A percentile compares a stretch with the other conserved stretches of the same genome.
Evolutionary conservation across 1,140 invertebrate species (phyloP).

Genomic region (Procambarus clarkii): DNA sequence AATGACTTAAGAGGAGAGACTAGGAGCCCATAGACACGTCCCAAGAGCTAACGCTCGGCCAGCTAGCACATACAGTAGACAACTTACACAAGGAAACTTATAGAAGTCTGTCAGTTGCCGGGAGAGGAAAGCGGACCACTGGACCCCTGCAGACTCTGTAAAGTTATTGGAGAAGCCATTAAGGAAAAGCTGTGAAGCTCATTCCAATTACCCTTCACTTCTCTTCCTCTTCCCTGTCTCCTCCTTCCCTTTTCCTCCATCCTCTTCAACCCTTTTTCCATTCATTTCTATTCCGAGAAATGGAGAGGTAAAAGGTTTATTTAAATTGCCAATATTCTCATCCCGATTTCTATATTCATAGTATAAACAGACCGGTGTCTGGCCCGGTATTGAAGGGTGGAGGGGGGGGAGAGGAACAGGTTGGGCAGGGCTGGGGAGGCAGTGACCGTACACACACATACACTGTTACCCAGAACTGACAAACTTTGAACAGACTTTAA

Average conservation of each 20-base stretch:
- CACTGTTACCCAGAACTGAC: too few species aligned
- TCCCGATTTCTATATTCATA: too few species aligned
- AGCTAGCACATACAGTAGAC: background rate
- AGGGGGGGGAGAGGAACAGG: too few species aligned
- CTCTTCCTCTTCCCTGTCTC: background rate
- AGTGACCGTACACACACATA: too few species aligned
- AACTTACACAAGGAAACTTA: background rate
- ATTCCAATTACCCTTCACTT: background rate
- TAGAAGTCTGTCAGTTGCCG: background rate
- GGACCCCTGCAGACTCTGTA: conserved; percentile 1
- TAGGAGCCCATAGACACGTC: background rate
- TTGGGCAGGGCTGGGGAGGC: too few species aligned
- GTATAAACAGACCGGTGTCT: too few species aligned
- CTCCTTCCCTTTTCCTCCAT: background rate
- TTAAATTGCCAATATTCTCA: too few species aligned
- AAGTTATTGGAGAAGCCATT: conserved; percentile 13
- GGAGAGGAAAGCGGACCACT: background rate
- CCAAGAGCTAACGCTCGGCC: too few species aligned
- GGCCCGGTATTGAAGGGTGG: too few species aligned
- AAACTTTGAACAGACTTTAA: too few species aligned
- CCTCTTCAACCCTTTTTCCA: background rate
- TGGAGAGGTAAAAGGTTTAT: too few species aligned
- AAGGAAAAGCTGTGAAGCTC: background rate
- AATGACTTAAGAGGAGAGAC: too few species aligned
- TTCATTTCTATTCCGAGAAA: background rate